phyloP scores from a whole-genome alignment of 2,888 invertebrate species.

The Drosophila glabriapex region DNA sequence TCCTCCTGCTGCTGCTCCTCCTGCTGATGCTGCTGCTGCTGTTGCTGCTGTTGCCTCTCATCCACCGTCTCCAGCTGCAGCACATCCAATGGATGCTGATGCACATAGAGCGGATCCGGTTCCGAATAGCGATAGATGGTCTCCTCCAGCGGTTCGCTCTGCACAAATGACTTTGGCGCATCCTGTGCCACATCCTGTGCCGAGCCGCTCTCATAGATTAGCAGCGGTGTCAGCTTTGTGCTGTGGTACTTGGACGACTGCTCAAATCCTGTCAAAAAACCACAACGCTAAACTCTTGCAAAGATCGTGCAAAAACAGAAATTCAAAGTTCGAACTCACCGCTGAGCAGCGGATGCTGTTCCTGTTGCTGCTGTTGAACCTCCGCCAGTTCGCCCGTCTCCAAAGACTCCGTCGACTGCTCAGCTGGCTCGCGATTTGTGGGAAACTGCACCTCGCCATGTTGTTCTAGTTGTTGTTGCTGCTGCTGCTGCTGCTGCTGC shows the following conservation, averaged over 20 bases:
- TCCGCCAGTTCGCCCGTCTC: constrained; percentile 46
- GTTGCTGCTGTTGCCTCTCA: constrained; percentile 3
- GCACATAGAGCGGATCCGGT: constrained; percentile 86
- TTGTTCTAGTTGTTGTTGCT: neutral
- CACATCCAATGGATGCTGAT: constrained; percentile 63
- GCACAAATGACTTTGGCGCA: constrained; percentile 72
- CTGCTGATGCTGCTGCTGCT: neutral
- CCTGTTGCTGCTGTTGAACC: constrained; percentile 36
- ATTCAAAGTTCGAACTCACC: constrained; percentile 2
- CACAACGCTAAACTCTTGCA: neutral
- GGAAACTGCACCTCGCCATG: constrained; percentile 41
- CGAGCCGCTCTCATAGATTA: constrained; percentile 66
- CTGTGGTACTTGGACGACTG: constrained; percentile 48
- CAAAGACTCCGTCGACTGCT: constrained; percentile 51
- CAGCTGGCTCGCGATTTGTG: constrained; percentile 29
- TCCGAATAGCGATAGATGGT: constrained; percentile 85
- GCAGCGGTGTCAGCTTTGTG: constrained; percentile 69
- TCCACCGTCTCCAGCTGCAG: constrained; percentile 38
- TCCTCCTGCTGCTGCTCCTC: neutral
- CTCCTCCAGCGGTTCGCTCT: constrained; percentile 81
- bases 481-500: neutral
- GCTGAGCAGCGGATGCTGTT: constrained; percentile 41
- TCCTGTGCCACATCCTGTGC: constrained; percentile 33
- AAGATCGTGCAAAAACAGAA: neutral
- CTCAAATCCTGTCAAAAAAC: constrained; percentile 27